These are phyloP conservation scores for Mythimna lalbum DNA, from an alignment of 2,888 invertebrate genomes.

Conservation along the genomic window DNA sequence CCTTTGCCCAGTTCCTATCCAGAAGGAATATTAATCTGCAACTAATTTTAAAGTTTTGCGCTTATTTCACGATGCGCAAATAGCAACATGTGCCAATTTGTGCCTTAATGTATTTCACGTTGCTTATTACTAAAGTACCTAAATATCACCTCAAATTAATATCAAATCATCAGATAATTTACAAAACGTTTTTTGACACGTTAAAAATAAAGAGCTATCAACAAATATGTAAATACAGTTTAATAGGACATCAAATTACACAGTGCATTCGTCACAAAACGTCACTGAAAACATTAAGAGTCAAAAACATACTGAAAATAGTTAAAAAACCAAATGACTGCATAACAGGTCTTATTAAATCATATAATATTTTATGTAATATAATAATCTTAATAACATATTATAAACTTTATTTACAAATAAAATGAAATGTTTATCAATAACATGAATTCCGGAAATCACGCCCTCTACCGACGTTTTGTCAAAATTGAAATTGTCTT, in stretches of 20 bases:
- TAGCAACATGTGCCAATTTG: neutral
- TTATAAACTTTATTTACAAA: neutral
- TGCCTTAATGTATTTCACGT: neutral
- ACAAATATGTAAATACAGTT: neutral
- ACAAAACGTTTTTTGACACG: neutral
- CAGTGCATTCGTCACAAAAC: constrained; percentile 13
- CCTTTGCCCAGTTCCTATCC: neutral
- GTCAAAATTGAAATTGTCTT: constrained; percentile 80
- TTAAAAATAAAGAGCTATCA: neutral
- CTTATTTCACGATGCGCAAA: neutral
- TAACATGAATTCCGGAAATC: constrained; percentile 78
- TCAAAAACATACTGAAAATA: constrained; percentile 2
- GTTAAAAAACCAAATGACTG: neutral
- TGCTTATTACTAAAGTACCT: neutral
- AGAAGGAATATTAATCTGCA: neutral
- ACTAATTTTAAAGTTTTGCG: constrained; percentile 30
- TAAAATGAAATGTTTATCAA: constrained; percentile 69
- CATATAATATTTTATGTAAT: neutral
- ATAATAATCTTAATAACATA: neutral
- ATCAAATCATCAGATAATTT: neutral
- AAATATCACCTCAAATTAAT: neutral
- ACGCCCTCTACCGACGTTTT: constrained; percentile 79
- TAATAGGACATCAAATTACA: constrained; percentile 17
- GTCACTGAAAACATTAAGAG: constrained; percentile 42
- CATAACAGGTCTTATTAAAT: neutral